Evolutionary conservation across 2,113 vertebrate species (phyloP).

Genomic region (Xenus cinereus): DNA sequence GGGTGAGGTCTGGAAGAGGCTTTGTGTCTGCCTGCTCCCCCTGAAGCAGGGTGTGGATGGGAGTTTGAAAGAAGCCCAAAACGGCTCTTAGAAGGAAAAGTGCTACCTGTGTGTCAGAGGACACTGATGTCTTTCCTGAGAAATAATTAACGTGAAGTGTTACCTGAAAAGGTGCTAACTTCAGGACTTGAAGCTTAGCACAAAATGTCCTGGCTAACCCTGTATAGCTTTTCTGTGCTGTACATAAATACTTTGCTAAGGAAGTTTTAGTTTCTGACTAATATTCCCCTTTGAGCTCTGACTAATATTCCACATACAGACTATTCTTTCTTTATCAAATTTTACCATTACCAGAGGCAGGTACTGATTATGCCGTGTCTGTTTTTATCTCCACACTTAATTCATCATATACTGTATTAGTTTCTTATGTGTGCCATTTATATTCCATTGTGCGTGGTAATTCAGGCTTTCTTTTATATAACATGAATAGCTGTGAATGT

Average conservation of each 20-base stretch:
- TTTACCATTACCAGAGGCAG: not conserved
- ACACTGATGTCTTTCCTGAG: not conserved
- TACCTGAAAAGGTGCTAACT: not conserved
- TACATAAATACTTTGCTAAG: not conserved
- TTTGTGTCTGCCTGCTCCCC: not conserved
- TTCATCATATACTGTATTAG: not conserved
- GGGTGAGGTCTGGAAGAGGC: not conserved
- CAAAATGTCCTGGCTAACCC: not conserved
- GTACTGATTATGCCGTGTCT: not conserved
- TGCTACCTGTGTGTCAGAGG: not conserved
- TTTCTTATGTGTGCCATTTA: conserved; percentile 27
- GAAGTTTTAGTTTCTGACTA: conserved; percentile 18
- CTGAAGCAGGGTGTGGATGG: not conserved
- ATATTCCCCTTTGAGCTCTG: not conserved
- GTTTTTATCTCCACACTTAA: not conserved
- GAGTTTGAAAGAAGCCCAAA: not conserved
- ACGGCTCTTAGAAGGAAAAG: not conserved
- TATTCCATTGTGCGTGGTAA: not conserved
- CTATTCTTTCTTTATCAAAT: conserved; percentile 2
- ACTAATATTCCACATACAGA: not conserved
- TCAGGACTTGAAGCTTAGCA: not conserved
- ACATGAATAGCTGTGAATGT: not conserved
- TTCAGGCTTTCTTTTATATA: not conserved
- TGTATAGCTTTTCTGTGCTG: not conserved
- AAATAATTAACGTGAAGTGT: not conserved